phyloP scores from a whole-genome alignment of 2,797 vertebrate species.

The Zenarchopterus dispar region DNA sequence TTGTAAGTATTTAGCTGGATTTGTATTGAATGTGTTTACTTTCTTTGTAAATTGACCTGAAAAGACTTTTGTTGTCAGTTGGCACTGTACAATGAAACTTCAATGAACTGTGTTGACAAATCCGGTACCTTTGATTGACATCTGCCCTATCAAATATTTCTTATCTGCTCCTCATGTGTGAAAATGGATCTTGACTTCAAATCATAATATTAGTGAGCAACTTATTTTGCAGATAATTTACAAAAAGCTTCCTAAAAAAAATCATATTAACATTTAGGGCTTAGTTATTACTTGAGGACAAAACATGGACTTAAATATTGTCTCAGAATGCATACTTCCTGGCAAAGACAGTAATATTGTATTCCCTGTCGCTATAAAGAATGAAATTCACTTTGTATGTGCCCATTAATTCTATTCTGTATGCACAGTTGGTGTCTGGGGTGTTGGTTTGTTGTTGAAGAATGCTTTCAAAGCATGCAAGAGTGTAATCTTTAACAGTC shows the following conservation, averaged over 20 bases:
- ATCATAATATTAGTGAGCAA: not conserved
- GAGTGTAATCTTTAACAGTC: conserved; percentile 78
- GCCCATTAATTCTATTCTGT: conserved; percentile 64
- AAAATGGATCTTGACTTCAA: not conserved
- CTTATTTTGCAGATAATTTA: not conserved
- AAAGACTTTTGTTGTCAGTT: too few relatives aligned
- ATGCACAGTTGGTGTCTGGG: conserved; percentile 61
- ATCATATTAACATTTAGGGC: not conserved
- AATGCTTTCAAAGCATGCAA: conserved; percentile 73
- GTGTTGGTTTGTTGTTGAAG: conserved; percentile 72
- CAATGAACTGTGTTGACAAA: too few relatives aligned
- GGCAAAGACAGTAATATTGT: conserved; percentile 16
- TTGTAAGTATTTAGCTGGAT: too few relatives aligned
- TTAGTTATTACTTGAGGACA: not conserved
- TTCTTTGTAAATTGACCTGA: too few relatives aligned
- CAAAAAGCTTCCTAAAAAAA: not conserved
- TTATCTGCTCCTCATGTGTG: not conserved
- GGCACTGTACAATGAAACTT: too few relatives aligned
- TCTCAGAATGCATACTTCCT: conserved; percentile 9
- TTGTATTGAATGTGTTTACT: too few relatives aligned
- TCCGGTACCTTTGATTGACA: not conserved
- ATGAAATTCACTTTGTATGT: conserved; percentile 55
- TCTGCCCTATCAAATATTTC: not conserved
- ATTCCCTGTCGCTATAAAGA: conserved; percentile 43
- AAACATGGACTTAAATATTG: not conserved